Percentiles rank a stretch among this genome's conserved stretches.
Conservation (phyloP, 2,113 vertebrate species). For the Eonycteris spelaea region DNA sequence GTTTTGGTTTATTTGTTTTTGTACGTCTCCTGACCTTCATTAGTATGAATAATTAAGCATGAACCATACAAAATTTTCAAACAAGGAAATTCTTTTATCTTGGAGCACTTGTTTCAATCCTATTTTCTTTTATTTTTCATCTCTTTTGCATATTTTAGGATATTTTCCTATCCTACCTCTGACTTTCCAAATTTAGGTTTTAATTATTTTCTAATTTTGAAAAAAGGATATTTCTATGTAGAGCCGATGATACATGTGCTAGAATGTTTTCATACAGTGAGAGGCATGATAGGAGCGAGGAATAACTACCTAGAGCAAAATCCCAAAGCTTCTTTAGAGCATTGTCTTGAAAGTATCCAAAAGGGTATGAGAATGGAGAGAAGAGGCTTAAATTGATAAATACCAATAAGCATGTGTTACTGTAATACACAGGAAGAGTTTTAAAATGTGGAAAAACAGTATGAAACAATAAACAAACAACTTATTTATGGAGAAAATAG, state of each 20-base stretch:
- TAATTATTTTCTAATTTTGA: neutral
- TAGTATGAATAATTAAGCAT: conserved; percentile 43
- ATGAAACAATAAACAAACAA: neutral
- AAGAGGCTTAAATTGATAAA: neutral
- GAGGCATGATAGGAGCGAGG: neutral
- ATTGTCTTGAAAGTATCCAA: neutral
- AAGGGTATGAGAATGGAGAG: neutral
- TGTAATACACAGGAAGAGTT: neutral
- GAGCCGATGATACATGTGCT: neutral
- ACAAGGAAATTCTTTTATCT: conserved; percentile 27
- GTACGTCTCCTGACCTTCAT: neutral
- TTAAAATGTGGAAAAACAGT: neutral
- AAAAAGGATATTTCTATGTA: neutral
- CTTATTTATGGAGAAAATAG: neutral
- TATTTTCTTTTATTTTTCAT: neutral
- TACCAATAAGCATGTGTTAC: neutral
- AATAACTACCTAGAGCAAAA: neutral
- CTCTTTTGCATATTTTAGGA: neutral
- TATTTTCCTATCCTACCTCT: neutral
- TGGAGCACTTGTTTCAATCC: neutral
- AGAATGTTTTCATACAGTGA: conserved; percentile 13
- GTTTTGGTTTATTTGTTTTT: conserved; percentile 35
- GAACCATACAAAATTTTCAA: conserved; percentile 29
- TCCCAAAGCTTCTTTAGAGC: neutral
- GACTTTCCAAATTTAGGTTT: conserved; percentile 25